These are phyloP conservation scores for Tetragonula clypearis DNA, from an alignment of 1,140 invertebrate genomes.

Conservation along the genomic window DNA sequence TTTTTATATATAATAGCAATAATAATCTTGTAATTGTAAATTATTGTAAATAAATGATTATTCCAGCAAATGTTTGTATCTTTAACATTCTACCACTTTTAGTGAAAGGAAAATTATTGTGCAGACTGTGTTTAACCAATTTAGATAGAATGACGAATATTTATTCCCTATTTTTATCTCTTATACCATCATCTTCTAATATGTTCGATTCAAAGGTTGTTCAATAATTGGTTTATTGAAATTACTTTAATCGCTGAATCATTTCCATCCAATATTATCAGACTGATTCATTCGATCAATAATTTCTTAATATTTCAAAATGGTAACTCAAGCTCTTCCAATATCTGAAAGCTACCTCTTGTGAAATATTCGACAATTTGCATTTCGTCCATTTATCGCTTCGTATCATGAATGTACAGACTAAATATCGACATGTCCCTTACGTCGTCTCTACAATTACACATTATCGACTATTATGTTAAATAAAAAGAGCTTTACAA, in stretches of 20 bases:
- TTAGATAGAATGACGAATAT: not conserved
- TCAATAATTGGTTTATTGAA: no score
- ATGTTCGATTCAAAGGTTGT: no score
- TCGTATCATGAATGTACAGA: not conserved
- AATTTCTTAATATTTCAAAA: not conserved
- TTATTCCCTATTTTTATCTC: not conserved
- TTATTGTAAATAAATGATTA: no score
- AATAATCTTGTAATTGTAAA: no score
- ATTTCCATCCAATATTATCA: not conserved
- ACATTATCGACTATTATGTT: not conserved
- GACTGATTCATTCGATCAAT: not conserved
- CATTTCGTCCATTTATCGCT: not conserved
- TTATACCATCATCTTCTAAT: not conserved
- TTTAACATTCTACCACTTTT: no score
- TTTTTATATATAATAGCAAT: no score
- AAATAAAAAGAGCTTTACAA: slow-evolving; percentile 30
- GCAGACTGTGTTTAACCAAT: no score
- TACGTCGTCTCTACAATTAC: not conserved
- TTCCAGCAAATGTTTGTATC: no score
- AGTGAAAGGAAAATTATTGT: no score
- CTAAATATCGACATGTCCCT: not conserved
- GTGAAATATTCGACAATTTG: not conserved
- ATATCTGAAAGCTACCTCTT: not conserved
- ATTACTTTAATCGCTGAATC: no score
- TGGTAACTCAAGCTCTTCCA: not conserved